Base-by-base conservation (phyloP, 2,113 vertebrate species). In the Stomatorhinus ivindoensis region DNA sequence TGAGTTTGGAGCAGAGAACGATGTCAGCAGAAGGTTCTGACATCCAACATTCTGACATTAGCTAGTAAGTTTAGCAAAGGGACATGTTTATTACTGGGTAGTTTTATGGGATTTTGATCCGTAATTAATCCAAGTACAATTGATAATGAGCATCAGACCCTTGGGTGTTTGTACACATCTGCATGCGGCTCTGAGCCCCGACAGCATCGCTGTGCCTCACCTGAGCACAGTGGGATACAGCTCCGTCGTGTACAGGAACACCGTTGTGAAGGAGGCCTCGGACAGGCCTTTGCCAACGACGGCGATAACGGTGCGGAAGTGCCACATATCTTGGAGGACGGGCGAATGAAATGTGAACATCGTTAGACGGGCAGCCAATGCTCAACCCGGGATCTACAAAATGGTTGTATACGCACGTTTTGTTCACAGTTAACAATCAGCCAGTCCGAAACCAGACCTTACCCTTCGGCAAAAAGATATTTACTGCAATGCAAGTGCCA, bases 141-240 rank as follows among this genome's bases (percentile, higher is more conserved):
- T 82, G 31, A 17, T 42, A 17, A 5, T 39, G 35, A 35, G 4
- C 83, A 48, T 48, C 46, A 48, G 46, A 50, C 47, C 83, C 21
- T 27, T n/a, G 7, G 48, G 27, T 27, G 39, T 19, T 15, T 44
- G 44, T 9, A 55, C 17, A 47, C 82, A 46, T 84, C 13, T 44
- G 44, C 44, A 24, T n/a, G 9, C 19, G 44, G 44, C 46, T 11
- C n/a, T 31, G 7, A 42, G 31, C 1, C 4, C 46, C 4, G n/a
- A 27, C 6, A 10, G 46, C 4, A 87, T 39, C 9, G 2, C 15
- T 27, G 27, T 88, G 47, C 91, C 95, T 93, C 90, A 98, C 97
- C 97, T 96, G 80, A 98, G 90, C 0, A 98, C 95, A 0, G 97
- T 98, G 31, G 98, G 98, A 91, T 95, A 98, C 88, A 98, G 93